Conservation (phyloP, 2,888 invertebrate genomes). For the Iphiclides podalirius region DNA sequence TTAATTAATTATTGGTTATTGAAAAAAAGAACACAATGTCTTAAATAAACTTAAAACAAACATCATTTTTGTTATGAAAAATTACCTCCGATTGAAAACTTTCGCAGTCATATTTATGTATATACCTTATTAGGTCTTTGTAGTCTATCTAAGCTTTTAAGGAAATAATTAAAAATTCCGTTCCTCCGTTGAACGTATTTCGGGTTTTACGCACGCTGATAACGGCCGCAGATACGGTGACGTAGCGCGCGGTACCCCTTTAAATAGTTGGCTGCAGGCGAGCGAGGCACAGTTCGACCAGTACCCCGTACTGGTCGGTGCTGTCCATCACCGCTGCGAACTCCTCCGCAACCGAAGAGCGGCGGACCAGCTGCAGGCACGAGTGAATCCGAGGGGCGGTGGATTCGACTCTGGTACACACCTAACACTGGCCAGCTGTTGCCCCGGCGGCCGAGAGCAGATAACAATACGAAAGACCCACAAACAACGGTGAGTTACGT, state of each 20-base stretch:
- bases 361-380: not conserved
- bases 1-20: no score
- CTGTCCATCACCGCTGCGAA: constrained; percentile 2
- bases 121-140: no score
- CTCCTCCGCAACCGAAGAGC: not conserved
- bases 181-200: no score
- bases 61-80: not conserved
- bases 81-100: no score
- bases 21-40: no score
- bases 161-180: no score
- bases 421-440: no score
- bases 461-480: no score
- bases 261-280: not conserved
- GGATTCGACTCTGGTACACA: no score
- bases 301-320: constrained; percentile 21
- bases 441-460: no score
- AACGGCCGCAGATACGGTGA: not conserved
- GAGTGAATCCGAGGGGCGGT: not conserved
- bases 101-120: no score
- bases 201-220: not conserved
- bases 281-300: constrained; percentile 13
- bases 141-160: no score
- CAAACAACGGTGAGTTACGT: not conserved
- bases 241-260: not conserved
- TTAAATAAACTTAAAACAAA: not conserved